Conservation (phyloP, 2,888 invertebrate genomes). For the Entomobrya proxima region DNA sequence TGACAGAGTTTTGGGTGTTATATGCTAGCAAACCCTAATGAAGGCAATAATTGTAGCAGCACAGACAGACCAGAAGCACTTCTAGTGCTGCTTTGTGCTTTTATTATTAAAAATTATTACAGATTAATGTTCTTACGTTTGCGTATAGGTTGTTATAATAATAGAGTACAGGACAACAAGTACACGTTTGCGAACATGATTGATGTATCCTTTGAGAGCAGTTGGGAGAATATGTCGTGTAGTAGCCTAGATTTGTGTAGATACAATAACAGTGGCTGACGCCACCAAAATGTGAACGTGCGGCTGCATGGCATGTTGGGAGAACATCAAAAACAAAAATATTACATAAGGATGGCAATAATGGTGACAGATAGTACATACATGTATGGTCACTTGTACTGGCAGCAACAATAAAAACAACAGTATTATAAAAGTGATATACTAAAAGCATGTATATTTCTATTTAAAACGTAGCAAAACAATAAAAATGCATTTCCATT, state of each 20-base stretch:
- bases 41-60: slow-evolving; percentile 4
- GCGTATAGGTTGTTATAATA: not conserved
- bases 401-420: slow-evolving; percentile 10
- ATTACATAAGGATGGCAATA: not conserved
- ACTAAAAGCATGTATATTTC: not conserved
- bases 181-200: slow-evolving; percentile 39
- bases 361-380: not conserved
- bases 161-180: not conserved
- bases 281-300: not conserved
- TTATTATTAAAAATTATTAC: not conserved
- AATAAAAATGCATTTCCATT: slow-evolving; percentile 41
- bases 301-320: not conserved
- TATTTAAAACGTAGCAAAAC: not conserved
- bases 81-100: not conserved
- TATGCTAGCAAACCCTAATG: slow-evolving; percentile 1
- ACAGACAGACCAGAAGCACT: not conserved
- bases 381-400: too few relatives aligned
- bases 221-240: too few relatives aligned
- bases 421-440: not conserved
- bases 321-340: not conserved
- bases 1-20: too few relatives aligned
- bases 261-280: not conserved
- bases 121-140: not conserved
- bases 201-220: slow-evolving; percentile 44
- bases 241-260: slow-evolving; percentile 35